A percentile compares a stretch with the other conserved stretches of the same genome.
Evolutionary conservation across 2,888 invertebrate genomes (phyloP).

Genomic region (Stictocephala bisonia): DNA sequence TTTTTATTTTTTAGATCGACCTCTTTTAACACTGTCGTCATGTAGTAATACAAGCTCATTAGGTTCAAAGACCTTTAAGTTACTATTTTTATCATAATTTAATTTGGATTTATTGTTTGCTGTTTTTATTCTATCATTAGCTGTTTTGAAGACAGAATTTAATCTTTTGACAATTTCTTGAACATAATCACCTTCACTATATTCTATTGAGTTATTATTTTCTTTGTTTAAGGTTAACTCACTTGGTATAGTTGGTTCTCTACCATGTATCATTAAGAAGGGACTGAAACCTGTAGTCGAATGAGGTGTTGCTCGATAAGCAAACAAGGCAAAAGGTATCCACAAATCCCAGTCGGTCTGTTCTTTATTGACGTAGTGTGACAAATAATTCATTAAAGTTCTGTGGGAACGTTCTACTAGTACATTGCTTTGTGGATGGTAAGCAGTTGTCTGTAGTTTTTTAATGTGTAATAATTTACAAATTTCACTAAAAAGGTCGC

Average conservation of each 20-base stretch:
- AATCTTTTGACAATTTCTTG: neutral
- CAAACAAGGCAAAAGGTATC: neutral
- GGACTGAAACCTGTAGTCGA: neutral
- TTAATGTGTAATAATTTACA: slow-evolving; percentile 9
- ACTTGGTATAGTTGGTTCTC: slow-evolving; percentile 11
- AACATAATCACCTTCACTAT: slow-evolving; percentile 17
- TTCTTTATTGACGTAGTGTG: neutral
- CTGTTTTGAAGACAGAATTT: slow-evolving; percentile 1
- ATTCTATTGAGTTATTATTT: neutral
- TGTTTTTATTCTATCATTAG: neutral
- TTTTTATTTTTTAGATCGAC: slow-evolving; percentile 28
- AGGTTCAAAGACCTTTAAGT: neutral
- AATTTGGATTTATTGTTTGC: slow-evolving; percentile 1
- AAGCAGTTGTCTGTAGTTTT: neutral
- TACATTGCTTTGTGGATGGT: neutral
- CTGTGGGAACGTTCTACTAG: slow-evolving; percentile 4
- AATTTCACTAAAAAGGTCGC: slow-evolving; percentile 12
- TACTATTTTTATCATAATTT: slow-evolving; percentile 12
- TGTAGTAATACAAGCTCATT: slow-evolving; percentile 14
- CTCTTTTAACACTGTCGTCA: slow-evolving; percentile 23
- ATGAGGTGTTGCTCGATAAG: slow-evolving; percentile 4
- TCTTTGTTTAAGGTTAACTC: slow-evolving; percentile 10
- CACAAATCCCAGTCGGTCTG: slow-evolving; percentile 3
- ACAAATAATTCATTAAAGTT: slow-evolving; percentile 3
- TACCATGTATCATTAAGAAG: slow-evolving; percentile 3